phyloP scores from a whole-genome alignment of 2,888 invertebrate species.

The Thysanoteuthis rhombus region DNA sequence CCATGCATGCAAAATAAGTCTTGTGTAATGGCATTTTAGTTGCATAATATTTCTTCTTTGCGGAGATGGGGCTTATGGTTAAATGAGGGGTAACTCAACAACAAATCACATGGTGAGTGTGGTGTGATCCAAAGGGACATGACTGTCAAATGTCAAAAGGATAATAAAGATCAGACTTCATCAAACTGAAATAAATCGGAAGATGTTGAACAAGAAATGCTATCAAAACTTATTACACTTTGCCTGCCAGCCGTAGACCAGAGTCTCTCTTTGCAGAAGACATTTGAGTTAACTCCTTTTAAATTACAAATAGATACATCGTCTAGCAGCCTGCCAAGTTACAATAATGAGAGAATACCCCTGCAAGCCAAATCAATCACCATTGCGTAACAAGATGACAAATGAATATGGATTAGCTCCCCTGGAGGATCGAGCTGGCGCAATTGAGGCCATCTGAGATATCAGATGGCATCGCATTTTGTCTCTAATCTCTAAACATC shows the following conservation, averaged over 20 bases:
- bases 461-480: background rate
- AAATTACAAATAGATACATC: background rate
- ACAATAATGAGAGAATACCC: background rate
- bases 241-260: background rate
- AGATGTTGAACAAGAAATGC: background rate
- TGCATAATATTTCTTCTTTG: too few relatives aligned
- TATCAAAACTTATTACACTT: background rate
- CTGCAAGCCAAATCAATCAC: constrained; percentile 12
- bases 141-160: background rate
- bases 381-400: background rate
- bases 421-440: background rate
- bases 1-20: too few relatives aligned
- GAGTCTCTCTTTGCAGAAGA: background rate
- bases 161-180: background rate
- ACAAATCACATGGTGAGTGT: background rate
- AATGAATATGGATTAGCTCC: constrained; percentile 12
- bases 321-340: background rate
- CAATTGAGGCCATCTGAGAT: background rate
- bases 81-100: background rate
- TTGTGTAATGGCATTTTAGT: too few relatives aligned
- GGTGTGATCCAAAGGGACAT: background rate
- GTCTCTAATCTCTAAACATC: background rate
- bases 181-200: background rate
- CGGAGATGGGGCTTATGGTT: background rate
- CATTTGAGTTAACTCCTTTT: background rate